A percentile compares a stretch with the other conserved stretches of the same genome.
Conservation (phyloP, 2,888 invertebrate genomes). For the Chirona hameri region DNA sequence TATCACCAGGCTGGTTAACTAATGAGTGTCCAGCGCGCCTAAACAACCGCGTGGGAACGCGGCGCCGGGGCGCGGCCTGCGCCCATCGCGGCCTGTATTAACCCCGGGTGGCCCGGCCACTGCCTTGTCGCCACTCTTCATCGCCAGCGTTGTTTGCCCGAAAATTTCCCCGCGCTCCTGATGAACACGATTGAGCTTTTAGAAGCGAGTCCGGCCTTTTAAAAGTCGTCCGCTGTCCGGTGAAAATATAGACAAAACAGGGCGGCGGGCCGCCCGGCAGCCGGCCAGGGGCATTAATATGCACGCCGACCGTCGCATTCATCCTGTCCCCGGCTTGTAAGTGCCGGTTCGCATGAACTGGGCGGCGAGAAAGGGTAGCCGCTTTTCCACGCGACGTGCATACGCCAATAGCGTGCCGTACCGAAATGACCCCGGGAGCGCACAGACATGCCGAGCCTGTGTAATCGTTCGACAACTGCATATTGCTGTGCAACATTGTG, state of each 20-base stretch:
- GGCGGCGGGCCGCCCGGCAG: neutral
- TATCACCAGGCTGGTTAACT: slow-evolving; percentile 23
- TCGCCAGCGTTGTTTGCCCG: neutral
- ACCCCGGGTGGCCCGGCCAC: neutral
- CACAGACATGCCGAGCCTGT: neutral
- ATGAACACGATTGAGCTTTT: slow-evolving; percentile 7
- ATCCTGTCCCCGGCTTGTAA: neutral
- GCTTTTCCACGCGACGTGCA: neutral
- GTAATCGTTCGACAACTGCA: neutral
- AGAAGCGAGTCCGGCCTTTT: slow-evolving; percentile 4
- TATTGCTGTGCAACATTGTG: neutral
- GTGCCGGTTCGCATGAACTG: neutral
- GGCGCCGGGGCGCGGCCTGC: neutral
- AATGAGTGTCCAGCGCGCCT: slow-evolving; percentile 10
- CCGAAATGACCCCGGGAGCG: neutral
- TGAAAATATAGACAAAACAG: slow-evolving; percentile 8
- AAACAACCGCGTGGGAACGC: slow-evolving; percentile 5
- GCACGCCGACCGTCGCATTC: neutral
- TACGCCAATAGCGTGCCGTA: neutral
- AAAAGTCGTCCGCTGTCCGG: neutral
- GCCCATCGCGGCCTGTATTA: neutral
- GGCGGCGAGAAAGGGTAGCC: neutral
- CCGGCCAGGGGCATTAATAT: neutral
- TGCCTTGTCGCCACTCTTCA: neutral
- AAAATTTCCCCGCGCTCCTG: neutral